These are phyloP conservation scores for Mycteria americana DNA, from an alignment of 2,797 vertebrate species.

Conservation along the genomic window DNA sequence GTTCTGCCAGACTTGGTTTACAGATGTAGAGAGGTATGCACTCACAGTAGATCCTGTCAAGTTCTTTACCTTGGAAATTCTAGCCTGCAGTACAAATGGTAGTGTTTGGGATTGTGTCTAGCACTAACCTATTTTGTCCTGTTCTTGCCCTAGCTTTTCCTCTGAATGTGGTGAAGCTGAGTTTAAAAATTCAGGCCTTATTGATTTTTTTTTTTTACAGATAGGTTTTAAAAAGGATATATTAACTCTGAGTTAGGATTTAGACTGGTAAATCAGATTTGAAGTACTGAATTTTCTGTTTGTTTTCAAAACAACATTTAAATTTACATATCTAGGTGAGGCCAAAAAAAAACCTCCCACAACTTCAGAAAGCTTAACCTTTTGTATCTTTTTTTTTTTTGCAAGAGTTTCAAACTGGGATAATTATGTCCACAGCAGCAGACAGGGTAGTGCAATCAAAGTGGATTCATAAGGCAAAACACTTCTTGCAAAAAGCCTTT, in stretches of 20 bases:
- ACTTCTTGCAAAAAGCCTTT: not conserved
- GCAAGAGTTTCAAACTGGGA: not conserved
- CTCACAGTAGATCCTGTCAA: accelerated
- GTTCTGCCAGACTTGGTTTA: not conserved
- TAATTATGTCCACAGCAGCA: not conserved
- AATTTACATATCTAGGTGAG: not conserved
- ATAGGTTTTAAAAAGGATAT: not conserved
- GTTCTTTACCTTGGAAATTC: not conserved
- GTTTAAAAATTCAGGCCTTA: not conserved
- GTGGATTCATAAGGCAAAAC: not conserved
- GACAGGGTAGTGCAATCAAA: not conserved
- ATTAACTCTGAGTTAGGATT: not conserved
- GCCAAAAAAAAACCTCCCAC: no score
- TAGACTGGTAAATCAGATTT: not conserved
- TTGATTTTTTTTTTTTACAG: not conserved
- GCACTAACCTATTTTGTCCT: not conserved
- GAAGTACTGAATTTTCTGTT: not conserved
- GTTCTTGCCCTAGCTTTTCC: not conserved
- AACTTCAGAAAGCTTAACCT: not conserved
- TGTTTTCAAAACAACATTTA: not conserved
- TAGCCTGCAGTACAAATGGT: not conserved
- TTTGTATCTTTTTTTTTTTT: not conserved
- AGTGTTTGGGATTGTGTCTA: not conserved
- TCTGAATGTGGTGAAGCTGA: not conserved
- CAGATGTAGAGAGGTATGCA: not conserved